These are phyloP conservation scores for Pluvianellus socialis DNA, from an alignment of 2,113 vertebrate species.

Conservation along the genomic window DNA sequence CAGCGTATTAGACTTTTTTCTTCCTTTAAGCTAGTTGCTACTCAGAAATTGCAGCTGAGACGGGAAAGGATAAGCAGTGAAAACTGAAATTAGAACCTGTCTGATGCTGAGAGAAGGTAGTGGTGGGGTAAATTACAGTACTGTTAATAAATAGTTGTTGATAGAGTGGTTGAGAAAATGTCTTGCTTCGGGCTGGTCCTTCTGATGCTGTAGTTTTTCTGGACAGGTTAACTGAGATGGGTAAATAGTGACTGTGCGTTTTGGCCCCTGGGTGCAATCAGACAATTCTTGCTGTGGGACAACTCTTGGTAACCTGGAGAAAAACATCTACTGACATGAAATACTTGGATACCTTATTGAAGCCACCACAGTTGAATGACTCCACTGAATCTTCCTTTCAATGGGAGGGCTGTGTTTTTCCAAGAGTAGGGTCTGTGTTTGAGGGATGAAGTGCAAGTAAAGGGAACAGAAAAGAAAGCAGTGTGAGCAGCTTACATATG, in stretches of 20 bases:
- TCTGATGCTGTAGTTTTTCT: background rate
- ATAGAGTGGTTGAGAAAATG: background rate
- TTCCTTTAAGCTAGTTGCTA: background rate
- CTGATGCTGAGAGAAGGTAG: background rate
- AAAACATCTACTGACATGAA: background rate
- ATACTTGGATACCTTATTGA: background rate
- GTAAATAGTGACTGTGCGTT: background rate
- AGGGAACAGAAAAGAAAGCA: background rate
- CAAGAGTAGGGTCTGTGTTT: background rate
- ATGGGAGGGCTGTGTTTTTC: background rate
- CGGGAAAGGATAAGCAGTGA: background rate
- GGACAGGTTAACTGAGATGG: background rate
- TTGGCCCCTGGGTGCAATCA: background rate
- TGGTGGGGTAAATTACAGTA: background rate
- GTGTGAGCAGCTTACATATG: background rate
- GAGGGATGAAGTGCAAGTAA: background rate
- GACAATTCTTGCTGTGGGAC: background rate
- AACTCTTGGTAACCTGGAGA: background rate
- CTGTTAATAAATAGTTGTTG: background rate
- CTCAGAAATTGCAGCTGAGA: background rate
- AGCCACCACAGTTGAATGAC: background rate
- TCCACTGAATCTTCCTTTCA: background rate
- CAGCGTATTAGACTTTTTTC: background rate
- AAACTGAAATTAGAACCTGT: background rate
- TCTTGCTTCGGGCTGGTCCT: background rate